phyloP scores from a whole-genome alignment of 2,797 vertebrate species.

The Echeneis naucrates region DNA sequence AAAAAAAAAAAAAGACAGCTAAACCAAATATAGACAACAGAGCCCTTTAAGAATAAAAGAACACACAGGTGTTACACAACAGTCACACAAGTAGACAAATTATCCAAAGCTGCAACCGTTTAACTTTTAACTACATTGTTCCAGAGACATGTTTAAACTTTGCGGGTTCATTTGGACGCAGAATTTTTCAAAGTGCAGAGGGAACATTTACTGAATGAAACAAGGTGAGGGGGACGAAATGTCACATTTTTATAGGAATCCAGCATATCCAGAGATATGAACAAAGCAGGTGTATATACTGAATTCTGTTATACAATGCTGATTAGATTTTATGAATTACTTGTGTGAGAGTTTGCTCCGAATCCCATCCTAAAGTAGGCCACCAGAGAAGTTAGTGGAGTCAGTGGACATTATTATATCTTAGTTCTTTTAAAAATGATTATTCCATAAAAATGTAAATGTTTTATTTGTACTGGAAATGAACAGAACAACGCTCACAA shows the following conservation, averaged over 20 bases:
- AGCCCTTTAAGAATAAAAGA: background rate
- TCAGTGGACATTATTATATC: background rate
- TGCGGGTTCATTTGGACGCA: background rate
- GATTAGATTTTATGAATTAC: no score
- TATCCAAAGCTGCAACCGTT: background rate
- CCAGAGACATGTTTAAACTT: background rate
- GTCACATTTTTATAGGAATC: no score
- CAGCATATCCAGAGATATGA: no score
- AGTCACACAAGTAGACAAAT: background rate
- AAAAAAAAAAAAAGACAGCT: background rate
- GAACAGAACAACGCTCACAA: background rate
- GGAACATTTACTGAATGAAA: no score
- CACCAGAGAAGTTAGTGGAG: background rate
- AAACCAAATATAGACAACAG: background rate
- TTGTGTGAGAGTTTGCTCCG: no score
- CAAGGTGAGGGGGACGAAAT: no score
- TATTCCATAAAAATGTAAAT: background rate
- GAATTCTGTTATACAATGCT: no score
- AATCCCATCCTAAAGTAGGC: background rate
- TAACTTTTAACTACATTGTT: background rate
- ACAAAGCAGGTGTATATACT: no score
- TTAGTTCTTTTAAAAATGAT: background rate
- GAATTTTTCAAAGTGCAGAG: no score
- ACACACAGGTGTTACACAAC: background rate
- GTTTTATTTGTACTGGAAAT: background rate